Conservation (phyloP, 2,113 vertebrate species). For the Brachirus orientalis region DNA sequence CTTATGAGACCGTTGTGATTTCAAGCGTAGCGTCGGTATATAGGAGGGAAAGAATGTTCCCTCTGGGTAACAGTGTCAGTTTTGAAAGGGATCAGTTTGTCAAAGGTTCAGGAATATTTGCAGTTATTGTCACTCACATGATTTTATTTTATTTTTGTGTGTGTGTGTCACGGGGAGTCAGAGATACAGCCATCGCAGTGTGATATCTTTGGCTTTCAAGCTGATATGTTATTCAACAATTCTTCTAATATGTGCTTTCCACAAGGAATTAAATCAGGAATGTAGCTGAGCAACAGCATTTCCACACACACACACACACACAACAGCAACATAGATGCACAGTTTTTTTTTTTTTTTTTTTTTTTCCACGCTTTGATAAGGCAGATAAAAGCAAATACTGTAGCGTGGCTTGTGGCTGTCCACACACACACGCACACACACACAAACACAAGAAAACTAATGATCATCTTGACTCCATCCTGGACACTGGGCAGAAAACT, state of each 20-base stretch:
- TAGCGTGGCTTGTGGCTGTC: slow-evolving; percentile 58
- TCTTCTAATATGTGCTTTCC: slow-evolving; percentile 63
- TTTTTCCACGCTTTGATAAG: slow-evolving; percentile 69
- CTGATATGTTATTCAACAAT: slow-evolving; percentile 56
- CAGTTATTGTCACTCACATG: slow-evolving; percentile 5
- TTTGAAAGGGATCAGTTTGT: slow-evolving; percentile 9
- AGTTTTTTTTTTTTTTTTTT: slow-evolving; percentile 39
- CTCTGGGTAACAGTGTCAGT: slow-evolving; percentile 23
- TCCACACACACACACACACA: slow-evolving; percentile 50
- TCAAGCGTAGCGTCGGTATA: slow-evolving; percentile 17
- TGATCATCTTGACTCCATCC: slow-evolving; percentile 49
- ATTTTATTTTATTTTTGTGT: slow-evolving; percentile 39
- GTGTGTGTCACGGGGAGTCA: slow-evolving; percentile 13
- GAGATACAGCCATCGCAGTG: slow-evolving; percentile 34
- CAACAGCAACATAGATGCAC: slow-evolving; percentile 43
- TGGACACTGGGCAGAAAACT: slow-evolving; percentile 61
- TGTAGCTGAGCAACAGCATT: slow-evolving; percentile 51
- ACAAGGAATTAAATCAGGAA: slow-evolving; percentile 67
- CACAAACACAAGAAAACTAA: slow-evolving; percentile 31
- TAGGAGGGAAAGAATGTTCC: slow-evolving; percentile 30
- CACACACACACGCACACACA: slow-evolving; percentile 7
- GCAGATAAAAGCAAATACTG: slow-evolving; percentile 69
- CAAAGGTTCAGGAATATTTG: slow-evolving; percentile 17
- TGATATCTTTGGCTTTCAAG: slow-evolving; percentile 33
- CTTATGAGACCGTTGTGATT: slow-evolving; percentile 44